Evolutionary conservation across 1,140 invertebrate species (phyloP).

Genomic region (Harpegnathos saltator): DNA sequence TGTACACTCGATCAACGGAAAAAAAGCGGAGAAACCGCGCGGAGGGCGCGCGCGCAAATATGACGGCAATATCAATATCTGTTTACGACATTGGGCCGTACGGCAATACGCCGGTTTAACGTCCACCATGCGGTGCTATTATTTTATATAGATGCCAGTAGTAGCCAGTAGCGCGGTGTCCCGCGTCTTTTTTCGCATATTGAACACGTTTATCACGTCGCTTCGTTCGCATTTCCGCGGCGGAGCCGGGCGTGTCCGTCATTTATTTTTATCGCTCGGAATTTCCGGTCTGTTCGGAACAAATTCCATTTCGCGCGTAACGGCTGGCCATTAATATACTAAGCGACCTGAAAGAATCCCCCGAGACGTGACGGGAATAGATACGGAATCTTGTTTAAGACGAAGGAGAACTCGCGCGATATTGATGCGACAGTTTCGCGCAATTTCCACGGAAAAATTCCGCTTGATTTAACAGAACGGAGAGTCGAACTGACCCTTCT

Average conservation of each 20-base stretch:
- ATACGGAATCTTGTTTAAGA: constrained; percentile 20
- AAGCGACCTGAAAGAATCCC: constrained; percentile 25
- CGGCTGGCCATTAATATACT: constrained; percentile 39
- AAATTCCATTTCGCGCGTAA: constrained; percentile 23
- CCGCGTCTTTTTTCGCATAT: constrained; percentile 65
- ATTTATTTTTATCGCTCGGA: constrained; percentile 47
- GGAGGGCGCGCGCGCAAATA: constrained; percentile 64
- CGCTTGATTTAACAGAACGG: too few species aligned
- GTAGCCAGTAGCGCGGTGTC: too few species aligned
- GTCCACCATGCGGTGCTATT: constrained; percentile 47
- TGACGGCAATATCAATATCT: constrained; percentile 74
- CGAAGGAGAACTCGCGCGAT: not conserved
- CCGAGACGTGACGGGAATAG: not conserved
- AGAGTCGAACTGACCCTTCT: not conserved
- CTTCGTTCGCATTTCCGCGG: constrained; percentile 14
- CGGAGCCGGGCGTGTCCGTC: not conserved
- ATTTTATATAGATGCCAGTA: constrained; percentile 70
- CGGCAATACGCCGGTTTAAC: constrained; percentile 60
- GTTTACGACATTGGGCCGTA: constrained; percentile 72
- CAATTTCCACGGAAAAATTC: not conserved
- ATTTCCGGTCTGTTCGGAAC: constrained; percentile 44
- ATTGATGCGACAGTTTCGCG: not conserved
- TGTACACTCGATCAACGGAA: constrained; percentile 43
- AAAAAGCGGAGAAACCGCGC: constrained; percentile 41
- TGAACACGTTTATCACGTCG: constrained; percentile 61